Base-by-base conservation (phyloP, 2,888 invertebrate species). In the Vandiemenella viatica region DNA sequence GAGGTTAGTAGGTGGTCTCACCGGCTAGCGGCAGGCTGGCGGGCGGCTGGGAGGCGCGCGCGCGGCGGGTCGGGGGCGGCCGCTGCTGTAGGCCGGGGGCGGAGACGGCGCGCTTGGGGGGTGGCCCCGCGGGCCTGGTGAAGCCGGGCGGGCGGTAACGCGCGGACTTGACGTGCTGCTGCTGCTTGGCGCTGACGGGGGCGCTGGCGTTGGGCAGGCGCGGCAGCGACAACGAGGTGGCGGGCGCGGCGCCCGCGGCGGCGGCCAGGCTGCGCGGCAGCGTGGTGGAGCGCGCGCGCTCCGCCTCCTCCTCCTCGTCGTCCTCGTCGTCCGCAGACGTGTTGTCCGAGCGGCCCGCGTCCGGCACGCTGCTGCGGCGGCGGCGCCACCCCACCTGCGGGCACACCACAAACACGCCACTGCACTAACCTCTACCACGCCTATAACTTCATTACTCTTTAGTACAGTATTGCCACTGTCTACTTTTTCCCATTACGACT, bases 71-170 rank as follows among this genome's bases (percentile, higher is more conserved):
- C n/a, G 42, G 47, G 6, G 58, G 58, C 16, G 72, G 68, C 20
- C 68, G 64, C 26, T 76, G 79, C 56, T 84, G 83, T 37, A 87
- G 69, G 1, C 85, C 84, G 2, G 83, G 82, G 0, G 83, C 82
- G 17, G 82, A 83, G 6, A 80, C 77, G 0, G 85, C 80, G 23
- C 85, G 70, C 57, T 85, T 85, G 1, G 83, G 80, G 50, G 70
- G 68, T n/a, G n/a, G n/a, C n/a, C n/a, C n/a, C n/a, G 62, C 59
- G 40, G 65, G 63, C 40, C 83, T 75, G 26, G 77, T 75, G 67
- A 83, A 83, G 1, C 85, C 88, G 0, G 89, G 88, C 1, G 90
- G 87, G 4, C 90, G 72, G 65, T 90, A 90, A 37, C 90, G 72
- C 37, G 89, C 89, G 46, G 88, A 89, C 63, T 89, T 89, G 41